phyloP scores from a whole-genome alignment of 2,113 vertebrate genomes.

The Caranx ignobilis region DNA sequence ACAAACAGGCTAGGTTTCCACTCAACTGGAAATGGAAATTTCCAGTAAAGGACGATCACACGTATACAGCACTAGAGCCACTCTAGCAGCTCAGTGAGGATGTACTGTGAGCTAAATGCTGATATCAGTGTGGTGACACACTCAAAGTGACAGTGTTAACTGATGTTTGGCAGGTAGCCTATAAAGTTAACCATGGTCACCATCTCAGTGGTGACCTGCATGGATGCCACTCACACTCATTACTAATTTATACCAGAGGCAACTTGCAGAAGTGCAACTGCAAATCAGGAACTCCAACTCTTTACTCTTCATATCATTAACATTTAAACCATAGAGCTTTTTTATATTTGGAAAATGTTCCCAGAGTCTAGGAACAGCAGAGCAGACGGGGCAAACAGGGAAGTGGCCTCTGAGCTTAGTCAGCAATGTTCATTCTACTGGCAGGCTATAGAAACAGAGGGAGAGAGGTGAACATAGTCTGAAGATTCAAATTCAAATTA shows the following conservation, averaged over 20 bases:
- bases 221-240: not conserved
- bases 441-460: not conserved
- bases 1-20: not conserved
- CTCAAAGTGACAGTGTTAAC: not conserved
- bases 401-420: not conserved
- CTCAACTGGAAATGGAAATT: constrained; percentile 6
- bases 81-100: not conserved
- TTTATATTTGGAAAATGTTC: not conserved
- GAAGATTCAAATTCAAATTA: not conserved
- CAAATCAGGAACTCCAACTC: not conserved
- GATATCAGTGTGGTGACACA: not conserved
- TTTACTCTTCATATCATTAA: not conserved
- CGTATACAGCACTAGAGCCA: too few species aligned
- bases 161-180: not conserved
- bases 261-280: not conserved
- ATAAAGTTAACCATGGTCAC: not conserved
- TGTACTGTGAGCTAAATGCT: not conserved
- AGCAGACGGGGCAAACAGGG: not conserved
- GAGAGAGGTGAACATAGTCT: not conserved
- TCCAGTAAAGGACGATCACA: not conserved
- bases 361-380: not conserved
- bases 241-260: not conserved
- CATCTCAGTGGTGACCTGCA: not conserved
- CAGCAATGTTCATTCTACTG: too few species aligned
- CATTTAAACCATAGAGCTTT: not conserved